These are phyloP conservation scores for Cromileptes altivelis DNA, from an alignment of 2,113 vertebrate genomes.

Conservation along the genomic window DNA sequence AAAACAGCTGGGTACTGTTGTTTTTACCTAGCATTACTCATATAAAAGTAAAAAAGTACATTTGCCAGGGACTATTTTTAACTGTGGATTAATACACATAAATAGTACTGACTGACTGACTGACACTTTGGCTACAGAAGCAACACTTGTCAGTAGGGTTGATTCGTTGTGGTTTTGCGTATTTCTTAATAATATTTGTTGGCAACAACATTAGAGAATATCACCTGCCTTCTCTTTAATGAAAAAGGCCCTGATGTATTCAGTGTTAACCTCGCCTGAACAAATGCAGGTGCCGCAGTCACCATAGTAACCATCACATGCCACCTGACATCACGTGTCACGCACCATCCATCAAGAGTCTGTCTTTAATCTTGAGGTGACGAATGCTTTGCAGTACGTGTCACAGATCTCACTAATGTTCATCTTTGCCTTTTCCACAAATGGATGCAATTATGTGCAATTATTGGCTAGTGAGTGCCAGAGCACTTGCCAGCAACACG, in stretches of 20 bases:
- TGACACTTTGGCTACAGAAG: not conserved
- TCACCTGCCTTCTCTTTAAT: not conserved
- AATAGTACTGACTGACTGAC: no score
- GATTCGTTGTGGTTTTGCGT: not conserved
- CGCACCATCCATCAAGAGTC: slow-evolving; percentile 30
- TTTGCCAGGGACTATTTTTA: no score
- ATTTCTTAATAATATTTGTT: not conserved
- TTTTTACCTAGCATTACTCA: no score
- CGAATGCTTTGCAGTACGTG: slow-evolving; percentile 23
- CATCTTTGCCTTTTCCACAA: slow-evolving; percentile 65
- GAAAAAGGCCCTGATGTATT: slow-evolving; percentile 36
- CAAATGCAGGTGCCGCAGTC: slow-evolving; percentile 52
- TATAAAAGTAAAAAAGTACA: not conserved
- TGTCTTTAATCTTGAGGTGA: slow-evolving; percentile 35
- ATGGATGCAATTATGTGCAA: slow-evolving; percentile 85
- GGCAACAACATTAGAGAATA: not conserved
- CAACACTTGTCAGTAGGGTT: not conserved
- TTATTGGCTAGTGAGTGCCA: slow-evolving; percentile 76
- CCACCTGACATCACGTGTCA: slow-evolving; percentile 55
- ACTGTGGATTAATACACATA: not conserved
- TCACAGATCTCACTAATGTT: slow-evolving; percentile 68
- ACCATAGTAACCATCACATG: slow-evolving; percentile 66
- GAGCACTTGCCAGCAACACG: slow-evolving; percentile 68
- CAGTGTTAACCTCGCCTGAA: slow-evolving; percentile 38
- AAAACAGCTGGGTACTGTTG: no score